Evolutionary conservation across 2,113 vertebrate genomes (phyloP), one percentile per base, ranked within the genome.

Genomic region (Chlorodrepanis virens): DNA sequence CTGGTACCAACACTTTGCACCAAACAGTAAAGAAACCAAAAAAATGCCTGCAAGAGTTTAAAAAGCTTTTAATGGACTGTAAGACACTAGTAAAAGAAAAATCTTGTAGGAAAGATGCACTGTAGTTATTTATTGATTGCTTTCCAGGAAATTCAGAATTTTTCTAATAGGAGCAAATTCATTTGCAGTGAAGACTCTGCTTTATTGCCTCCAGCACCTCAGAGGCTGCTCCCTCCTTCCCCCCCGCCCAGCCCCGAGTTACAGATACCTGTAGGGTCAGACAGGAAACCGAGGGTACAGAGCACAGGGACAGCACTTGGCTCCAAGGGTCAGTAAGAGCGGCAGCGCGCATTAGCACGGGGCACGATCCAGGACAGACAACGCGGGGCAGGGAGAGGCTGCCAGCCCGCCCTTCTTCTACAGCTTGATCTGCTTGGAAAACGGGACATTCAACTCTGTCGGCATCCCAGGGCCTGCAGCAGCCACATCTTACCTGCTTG

Each of bases 121-220:
- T 96, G 95, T 93, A 92, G 93, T 91, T 7, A 95, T 98, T 98
- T 97, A 97, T 98, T 97, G 93, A 97, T 97, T 86, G 91, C 83
- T 96, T 95, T 94, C 81, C 88, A 93, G 78, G 91, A 91, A 94
- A 89, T 83, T 94, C 92, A 95, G 81, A 86, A 90, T 94, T 74
- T 91, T 81, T 94, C 91, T 69, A 76, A 42, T 70, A 83, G 88
- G 94, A 96, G 95, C 93, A 94, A 93, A 72, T 82, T 90, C 75
- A 88, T 92, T 84, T 65, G 87, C 91, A 95, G 90, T 71, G 80
- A 87, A 68, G 91, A 93, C 71, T 91, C 84, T 83, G 90, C 71
- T 24, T 77, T 75, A 61, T 61, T 15, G 25, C 85, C 91, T 86
- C 81, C 12, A 20, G 11, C 79, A 70, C 14, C 47, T 28, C 5